Percentiles rank a stretch among this genome's conserved stretches.
Conservation (phyloP, 2,797 vertebrate species). For the Antrozous pallidus region DNA sequence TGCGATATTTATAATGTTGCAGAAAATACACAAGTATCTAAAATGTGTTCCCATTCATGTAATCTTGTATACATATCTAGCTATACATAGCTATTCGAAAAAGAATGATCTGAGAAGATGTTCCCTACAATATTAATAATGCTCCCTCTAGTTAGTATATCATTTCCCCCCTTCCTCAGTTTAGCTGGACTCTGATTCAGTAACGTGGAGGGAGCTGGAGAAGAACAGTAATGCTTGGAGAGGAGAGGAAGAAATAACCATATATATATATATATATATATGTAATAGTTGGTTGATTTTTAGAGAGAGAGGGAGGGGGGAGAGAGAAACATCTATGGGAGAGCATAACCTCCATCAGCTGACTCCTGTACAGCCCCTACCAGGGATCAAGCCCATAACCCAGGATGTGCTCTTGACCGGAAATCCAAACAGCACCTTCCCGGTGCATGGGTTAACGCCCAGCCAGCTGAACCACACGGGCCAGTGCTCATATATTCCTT, state of each 20-base stretch:
- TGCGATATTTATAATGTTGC: not conserved
- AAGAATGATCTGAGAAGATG: not conserved
- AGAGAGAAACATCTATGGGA: too few species aligned
- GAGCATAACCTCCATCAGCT: too few species aligned
- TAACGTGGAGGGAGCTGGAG: not conserved
- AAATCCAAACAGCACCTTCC: too few species aligned
- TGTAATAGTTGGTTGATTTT: too few species aligned
- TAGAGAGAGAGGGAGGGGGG: too few species aligned
- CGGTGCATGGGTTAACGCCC: too few species aligned
- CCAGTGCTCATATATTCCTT: not conserved
- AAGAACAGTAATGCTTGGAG: not conserved
- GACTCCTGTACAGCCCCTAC: too few species aligned
- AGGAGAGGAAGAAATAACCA: not conserved
- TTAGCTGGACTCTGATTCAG: not conserved
- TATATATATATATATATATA: too few species aligned
- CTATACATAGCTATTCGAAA: not conserved
- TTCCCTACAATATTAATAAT: not conserved
- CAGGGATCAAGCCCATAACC: too few species aligned
- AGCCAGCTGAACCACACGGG: too few species aligned
- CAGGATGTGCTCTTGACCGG: too few species aligned
- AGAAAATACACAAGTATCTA: not conserved
- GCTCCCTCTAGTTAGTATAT: not conserved
- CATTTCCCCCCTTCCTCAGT: not conserved
- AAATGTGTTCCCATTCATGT: not conserved
- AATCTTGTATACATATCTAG: not conserved